phyloP scores from a whole-genome alignment of 2,888 invertebrate genomes.

The Dicroscelio sp. region DNA sequence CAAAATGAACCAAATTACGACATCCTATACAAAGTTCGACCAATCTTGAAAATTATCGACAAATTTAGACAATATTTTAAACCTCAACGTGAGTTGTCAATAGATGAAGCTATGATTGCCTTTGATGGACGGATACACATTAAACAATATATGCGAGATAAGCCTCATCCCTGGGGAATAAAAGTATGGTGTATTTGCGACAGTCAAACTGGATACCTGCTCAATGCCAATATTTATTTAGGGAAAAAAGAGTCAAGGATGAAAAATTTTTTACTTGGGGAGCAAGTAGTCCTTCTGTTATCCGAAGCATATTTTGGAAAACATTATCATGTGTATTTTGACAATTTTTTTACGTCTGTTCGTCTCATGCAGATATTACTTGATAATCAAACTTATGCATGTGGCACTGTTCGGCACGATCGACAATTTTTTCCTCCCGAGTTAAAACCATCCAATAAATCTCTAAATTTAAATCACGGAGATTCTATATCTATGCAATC shows the following conservation, averaged over 20 bases:
- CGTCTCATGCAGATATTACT: slow-evolving; percentile 3
- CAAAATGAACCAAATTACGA: background rate
- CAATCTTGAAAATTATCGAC: background rate
- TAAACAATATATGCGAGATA: background rate
- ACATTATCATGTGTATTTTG: slow-evolving; percentile 18
- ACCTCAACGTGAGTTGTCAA: background rate
- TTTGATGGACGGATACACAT: background rate
- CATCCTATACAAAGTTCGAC: background rate
- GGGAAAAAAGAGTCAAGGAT: background rate
- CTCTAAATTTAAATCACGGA: background rate
- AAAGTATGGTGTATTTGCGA: slow-evolving; percentile 13
- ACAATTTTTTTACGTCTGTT: too few relatives aligned
- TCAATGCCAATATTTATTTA: slow-evolving; percentile 17
- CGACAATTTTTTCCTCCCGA: slow-evolving; percentile 30
- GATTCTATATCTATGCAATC: slow-evolving; percentile 31
- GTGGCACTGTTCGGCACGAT: slow-evolving; percentile 6
- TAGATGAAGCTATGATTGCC: too few relatives aligned
- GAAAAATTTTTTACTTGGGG: background rate
- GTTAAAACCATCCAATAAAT: background rate
- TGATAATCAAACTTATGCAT: slow-evolving; percentile 13
- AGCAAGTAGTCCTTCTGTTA: slow-evolving; percentile 17
- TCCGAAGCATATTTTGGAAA: slow-evolving; percentile 9
- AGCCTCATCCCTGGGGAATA: background rate
- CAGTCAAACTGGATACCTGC: slow-evolving; percentile 4
- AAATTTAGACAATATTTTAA: slow-evolving; percentile 20